Evolutionary conservation across 1,140 invertebrate species (phyloP).

Genomic region (Papilio dardanus): DNA sequence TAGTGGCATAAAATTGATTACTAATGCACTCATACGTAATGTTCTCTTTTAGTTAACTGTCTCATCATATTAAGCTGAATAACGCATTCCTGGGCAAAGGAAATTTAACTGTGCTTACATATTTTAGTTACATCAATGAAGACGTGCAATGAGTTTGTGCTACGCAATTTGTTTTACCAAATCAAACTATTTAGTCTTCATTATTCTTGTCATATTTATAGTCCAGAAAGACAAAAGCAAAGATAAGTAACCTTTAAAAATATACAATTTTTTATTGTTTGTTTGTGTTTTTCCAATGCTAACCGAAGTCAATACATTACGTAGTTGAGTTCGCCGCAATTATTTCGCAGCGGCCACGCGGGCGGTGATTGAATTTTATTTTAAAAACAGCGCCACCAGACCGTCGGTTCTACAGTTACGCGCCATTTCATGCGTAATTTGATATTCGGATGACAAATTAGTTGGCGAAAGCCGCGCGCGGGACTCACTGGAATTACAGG

Average conservation of each 20-base stretch:
- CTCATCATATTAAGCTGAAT: not conserved
- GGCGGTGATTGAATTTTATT: slow-evolving; percentile 74
- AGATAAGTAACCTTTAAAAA: not conserved
- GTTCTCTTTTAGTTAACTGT: slow-evolving; percentile 22
- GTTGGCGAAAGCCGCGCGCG: slow-evolving; percentile 61
- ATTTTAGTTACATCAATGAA: not conserved
- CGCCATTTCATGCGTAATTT: slow-evolving; percentile 78
- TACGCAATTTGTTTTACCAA: not conserved
- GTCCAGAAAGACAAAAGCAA: no score
- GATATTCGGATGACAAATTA: slow-evolving; percentile 81
- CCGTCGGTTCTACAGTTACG: slow-evolving; percentile 68
- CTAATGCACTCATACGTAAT: slow-evolving; percentile 32
- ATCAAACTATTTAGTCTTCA: no score
- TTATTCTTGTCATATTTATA: no score
- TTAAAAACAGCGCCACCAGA: slow-evolving; percentile 67
- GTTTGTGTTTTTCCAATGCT: not conserved
- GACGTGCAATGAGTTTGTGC: not conserved
- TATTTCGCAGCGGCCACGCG: slow-evolving; percentile 60
- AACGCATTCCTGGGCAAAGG: not conserved
- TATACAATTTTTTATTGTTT: not conserved
- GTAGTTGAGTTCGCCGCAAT: slow-evolving; percentile 57
- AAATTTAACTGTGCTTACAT: not conserved
- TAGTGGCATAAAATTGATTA: slow-evolving; percentile 38
- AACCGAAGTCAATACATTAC: not conserved
- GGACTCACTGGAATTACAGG: slow-evolving; percentile 71